Conservation (phyloP, 2,113 vertebrate genomes). For the Dromaius novaehollandiae region DNA sequence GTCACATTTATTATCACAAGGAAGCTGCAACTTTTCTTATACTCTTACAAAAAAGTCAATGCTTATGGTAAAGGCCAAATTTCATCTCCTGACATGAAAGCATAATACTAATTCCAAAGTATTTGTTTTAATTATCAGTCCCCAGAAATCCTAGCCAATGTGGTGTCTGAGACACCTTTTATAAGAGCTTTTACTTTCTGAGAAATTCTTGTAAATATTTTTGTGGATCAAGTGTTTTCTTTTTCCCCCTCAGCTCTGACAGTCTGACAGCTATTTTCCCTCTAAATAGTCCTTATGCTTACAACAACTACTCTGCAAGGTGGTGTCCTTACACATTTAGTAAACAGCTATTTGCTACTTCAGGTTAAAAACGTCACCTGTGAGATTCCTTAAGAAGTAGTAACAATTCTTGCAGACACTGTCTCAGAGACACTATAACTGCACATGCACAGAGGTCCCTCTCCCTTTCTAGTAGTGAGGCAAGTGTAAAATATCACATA, state of each 20-base stretch:
- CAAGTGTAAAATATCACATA: not conserved
- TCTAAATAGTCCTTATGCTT: not conserved
- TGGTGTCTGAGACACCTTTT: not conserved
- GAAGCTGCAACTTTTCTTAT: not conserved
- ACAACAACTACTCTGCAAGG: not conserved
- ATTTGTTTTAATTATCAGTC: rapidly evolving
- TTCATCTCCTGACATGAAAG: not conserved
- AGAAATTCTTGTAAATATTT: not conserved
- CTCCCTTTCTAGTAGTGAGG: not conserved
- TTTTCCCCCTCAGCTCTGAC: not conserved
- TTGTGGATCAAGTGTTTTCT: rapidly evolving
- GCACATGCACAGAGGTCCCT: not conserved
- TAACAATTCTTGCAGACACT: not conserved
- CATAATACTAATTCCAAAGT: not conserved
- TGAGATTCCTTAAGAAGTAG: not conserved
- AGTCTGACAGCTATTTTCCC: not conserved
- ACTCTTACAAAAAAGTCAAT: not conserved
- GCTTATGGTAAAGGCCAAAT: not conserved
- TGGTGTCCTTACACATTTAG: too few species aligned
- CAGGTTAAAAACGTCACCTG: not conserved
- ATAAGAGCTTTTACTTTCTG: not conserved
- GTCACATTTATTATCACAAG: not conserved
- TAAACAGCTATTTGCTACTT: too few species aligned
- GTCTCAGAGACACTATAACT: not conserved
- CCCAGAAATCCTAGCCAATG: not conserved